Base-by-base conservation (phyloP, 2,797 vertebrate species). In the Diplodus sargus region DNA sequence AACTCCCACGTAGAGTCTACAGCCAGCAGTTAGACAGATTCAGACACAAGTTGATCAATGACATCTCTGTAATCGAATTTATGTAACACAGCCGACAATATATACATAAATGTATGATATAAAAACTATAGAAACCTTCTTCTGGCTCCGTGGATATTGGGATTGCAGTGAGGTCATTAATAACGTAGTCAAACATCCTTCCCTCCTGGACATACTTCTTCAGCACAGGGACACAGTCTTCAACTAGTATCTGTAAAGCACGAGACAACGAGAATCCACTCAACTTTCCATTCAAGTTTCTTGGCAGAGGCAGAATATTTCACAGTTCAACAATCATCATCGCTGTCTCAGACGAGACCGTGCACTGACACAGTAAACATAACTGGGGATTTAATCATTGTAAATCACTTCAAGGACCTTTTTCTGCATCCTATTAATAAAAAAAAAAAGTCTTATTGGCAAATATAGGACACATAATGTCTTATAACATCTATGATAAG, bases 1-100 rank as follows among this genome's bases (percentile, higher is more conserved):
- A 99, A 99, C 76, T 99, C 98, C 98, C 98, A 99, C 0, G 95
- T 99, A 4, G 98, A 99, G 93, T 99, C 98, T 99, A 85, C 4
- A 75, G 54, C 4, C 79, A 25, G 4, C 8, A 67, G 39, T 20
- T 15, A 12, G 13, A 70, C 8, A 43, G 12, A 23, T 64, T 63
- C 11, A 68, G 48, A 58, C 30, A 65, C 0, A 5, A 12, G 28
- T 6, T 59, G 34, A 56, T 23, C 20, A 39, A 22, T 4, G 11
- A 43, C 22, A 4, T 48, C 23, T 58, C 8, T 23, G 5, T 51
- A 2, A 2, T 3, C 5, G 25, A 8, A 20, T 23, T 28, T n/a
- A 23, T 14, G 18, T 10, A 22, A 47, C 43, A 30, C 3, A 2
- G 12, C 12, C 15, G 12, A 51, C 10, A 43, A 10, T 10, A 15